Conservation (phyloP, 2,888 invertebrate species). For the Dascillus cervinus region DNA sequence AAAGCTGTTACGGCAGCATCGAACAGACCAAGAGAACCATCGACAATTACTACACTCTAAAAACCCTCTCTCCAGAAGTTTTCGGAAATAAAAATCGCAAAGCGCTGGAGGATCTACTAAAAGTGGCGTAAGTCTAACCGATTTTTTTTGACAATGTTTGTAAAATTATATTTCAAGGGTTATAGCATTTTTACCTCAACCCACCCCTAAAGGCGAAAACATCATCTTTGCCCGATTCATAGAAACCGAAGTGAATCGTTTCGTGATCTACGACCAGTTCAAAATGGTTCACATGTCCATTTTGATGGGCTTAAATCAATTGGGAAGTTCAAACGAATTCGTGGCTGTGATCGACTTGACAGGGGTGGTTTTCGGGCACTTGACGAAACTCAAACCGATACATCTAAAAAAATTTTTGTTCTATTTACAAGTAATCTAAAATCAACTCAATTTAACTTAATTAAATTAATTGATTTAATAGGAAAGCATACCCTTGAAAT, state of each 20-base stretch:
- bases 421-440: conserved; percentile 53
- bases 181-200: conserved; percentile 17
- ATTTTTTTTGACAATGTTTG: no score
- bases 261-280: conserved; percentile 46
- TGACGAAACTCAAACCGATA: conserved; percentile 52
- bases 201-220: conserved; percentile 26
- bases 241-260: conserved; percentile 53
- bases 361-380: conserved; percentile 52
- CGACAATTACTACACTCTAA: conserved; percentile 55
- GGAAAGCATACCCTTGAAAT: conserved; percentile 50
- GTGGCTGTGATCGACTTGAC: conserved; percentile 56
- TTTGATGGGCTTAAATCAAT: conserved; percentile 49
- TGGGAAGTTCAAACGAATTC: conserved; percentile 51
- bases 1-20: conserved; percentile 56
- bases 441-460: no score
- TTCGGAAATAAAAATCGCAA: no score
- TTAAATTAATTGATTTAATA: no score
- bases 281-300: conserved; percentile 51
- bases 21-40: conserved; percentile 59
- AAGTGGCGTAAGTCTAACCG: no score
- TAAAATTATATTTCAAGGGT: conserved; percentile 3
- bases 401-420: conserved; percentile 58
- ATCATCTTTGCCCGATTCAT: conserved; percentile 32
- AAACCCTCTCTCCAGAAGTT: conserved; percentile 54
- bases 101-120: no score